A percentile compares a stretch with the other conserved stretches of the same genome.
Conservation (phyloP, 2,888 invertebrate species). For the Cataglyphis rosenhaueri region DNA sequence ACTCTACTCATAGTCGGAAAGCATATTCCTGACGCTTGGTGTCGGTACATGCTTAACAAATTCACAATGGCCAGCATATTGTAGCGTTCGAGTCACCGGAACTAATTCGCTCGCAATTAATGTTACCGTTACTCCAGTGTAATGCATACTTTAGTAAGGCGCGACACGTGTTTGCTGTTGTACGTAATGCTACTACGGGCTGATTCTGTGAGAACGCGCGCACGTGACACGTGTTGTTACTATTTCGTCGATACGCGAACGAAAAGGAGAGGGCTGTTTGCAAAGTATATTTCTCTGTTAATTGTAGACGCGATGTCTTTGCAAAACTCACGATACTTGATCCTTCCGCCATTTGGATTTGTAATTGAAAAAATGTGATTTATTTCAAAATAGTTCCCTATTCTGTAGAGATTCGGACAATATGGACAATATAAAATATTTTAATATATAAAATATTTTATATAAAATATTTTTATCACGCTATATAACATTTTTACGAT, state of each 20-base stretch:
- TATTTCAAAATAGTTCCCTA: neutral
- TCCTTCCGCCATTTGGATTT: neutral
- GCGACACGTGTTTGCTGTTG: conserved; percentile 73
- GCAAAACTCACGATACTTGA: conserved; percentile 51
- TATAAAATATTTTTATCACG: neutral
- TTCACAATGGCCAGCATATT: conserved; percentile 10
- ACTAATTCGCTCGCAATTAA: conserved; percentile 68
- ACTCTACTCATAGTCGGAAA: neutral
- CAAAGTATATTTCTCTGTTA: conserved; percentile 69
- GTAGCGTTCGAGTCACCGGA: conserved; percentile 42
- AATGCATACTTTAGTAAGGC: conserved; percentile 65
- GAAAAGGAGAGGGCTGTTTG: conserved; percentile 26
- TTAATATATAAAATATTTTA: neutral
- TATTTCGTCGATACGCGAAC: conserved; percentile 54
- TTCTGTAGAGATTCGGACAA: neutral
- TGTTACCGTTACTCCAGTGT: conserved; percentile 59
- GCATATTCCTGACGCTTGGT: neutral
- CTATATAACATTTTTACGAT: neutral
- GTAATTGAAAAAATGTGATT: conserved; percentile 16
- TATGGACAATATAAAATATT: neutral
- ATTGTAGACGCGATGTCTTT: conserved; percentile 62
- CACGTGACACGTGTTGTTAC: conserved; percentile 68
- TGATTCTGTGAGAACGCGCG: conserved; percentile 70
- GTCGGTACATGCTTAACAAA: conserved; percentile 2
- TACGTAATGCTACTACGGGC: conserved; percentile 68